Base-by-base conservation (phyloP, 1,140 invertebrate genomes). In the Antheraea pernyi region DNA sequence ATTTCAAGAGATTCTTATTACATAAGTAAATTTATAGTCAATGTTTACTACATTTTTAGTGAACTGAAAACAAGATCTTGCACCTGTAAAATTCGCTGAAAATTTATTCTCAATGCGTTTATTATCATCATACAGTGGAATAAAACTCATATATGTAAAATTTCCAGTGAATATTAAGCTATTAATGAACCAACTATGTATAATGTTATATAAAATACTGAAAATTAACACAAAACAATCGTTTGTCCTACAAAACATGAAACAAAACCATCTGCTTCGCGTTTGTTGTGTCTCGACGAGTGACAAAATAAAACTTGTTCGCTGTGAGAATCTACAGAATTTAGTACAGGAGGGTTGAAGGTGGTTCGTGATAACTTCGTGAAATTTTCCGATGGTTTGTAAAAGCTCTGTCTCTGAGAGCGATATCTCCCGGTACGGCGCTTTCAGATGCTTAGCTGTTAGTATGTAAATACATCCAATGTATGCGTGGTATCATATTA, bases 221-320 rank as follows among this genome's bases (percentile, higher is more conserved):
- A 30, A 30, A 53, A 16, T 53, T 16, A 13, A 53, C n/a, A n/a
- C n/a, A 53, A 53, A 13, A 2, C 0, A 53, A n/a, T 13, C 46
- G 16, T 16, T 13, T 53, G 0, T n/a, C 0, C 16, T 53, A 6
- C 46, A n/a, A 13, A n/a, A 53, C 13, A 53, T 61, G 30, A 16
- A 60, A 61, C 60, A 1, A 30, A 30, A n/a, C 19, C 8, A 61
- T 61, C 60, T 61, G 60, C 11, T 30, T 22, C 0, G 11, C 10
- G 9, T 36, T 61, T 61, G 30, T 19, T 61, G 19, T 61, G 60
- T 6, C 8, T 5, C 60, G 19, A 61, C 19, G 30, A 61, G 39
- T 42, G 39, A 65, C 64, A 65, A 65, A 65, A 65, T 65, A 65
- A 65, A 65, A 65, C 64, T 46, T 65, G 64, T 53, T 36, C 60